Evolutionary conservation across 2,797 vertebrate species (phyloP).

Genomic region (Anableps anableps): DNA sequence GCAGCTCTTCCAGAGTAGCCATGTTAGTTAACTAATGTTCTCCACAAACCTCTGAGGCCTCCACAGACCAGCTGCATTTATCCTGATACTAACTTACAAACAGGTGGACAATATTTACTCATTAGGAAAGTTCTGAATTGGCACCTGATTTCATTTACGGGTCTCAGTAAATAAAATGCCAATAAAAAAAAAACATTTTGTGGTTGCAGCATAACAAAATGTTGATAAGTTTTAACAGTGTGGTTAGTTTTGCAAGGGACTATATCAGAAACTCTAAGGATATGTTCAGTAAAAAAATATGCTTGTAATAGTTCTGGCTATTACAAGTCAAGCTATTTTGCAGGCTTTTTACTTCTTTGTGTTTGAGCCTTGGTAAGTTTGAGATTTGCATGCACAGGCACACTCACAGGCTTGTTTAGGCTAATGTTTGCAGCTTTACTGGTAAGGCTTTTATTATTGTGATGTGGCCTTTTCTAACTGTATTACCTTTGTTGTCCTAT

Average conservation of each 20-base stretch:
- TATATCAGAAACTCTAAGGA: not conserved
- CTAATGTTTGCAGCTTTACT: constrained; percentile 27
- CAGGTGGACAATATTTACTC: no score
- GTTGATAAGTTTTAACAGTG: not conserved
- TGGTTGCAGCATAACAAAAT: not conserved
- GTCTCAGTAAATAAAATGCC: not conserved
- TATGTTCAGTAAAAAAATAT: not conserved
- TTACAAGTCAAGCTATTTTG: no score
- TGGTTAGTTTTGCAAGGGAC: not conserved
- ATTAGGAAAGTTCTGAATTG: not conserved
- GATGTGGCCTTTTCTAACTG: constrained; percentile 1
- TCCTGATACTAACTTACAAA: not conserved
- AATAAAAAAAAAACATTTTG: not conserved
- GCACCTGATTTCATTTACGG: not conserved
- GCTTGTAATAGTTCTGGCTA: not conserved
- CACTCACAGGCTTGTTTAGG: not conserved
- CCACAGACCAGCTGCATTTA: not conserved
- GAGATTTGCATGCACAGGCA: constrained; percentile 9
- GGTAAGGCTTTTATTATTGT: not conserved
- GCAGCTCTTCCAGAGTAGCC: not conserved
- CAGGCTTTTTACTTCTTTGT: constrained; percentile 29
- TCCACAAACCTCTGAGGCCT: not conserved
- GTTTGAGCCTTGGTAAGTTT: constrained; percentile 33
- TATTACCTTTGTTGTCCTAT: constrained; percentile 1
- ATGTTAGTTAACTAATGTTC: not conserved